A percentile compares a stretch with the other conserved stretches of the same genome.
phyloP scores from a whole-genome alignment of 2,888 invertebrate genomes.

The Uropetala carovei region DNA sequence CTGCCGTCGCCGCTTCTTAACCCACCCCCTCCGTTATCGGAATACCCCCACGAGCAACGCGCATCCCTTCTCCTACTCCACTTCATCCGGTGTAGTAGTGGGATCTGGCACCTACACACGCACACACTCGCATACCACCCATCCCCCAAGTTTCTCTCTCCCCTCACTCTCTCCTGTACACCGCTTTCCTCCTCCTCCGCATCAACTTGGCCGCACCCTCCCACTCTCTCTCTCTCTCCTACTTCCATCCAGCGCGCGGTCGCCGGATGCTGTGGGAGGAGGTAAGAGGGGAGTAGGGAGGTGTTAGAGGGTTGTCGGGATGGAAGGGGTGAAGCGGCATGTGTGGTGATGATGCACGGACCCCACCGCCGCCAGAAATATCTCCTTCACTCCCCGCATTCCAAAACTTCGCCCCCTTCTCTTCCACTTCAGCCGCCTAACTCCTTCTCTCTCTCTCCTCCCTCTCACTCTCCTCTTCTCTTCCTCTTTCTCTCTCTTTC shows the following conservation, averaged over 20 bases:
- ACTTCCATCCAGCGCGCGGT: neutral
- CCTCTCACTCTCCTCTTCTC: conserved; percentile 39
- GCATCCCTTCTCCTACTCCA: neutral
- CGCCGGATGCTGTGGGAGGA: conserved; percentile 64
- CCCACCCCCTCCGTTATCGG: neutral
- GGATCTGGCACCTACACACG: conserved; percentile 65
- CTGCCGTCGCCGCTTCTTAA: neutral
- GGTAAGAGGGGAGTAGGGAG: neutral
- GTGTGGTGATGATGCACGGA: conserved; percentile 46
- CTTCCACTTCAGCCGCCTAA: neutral
- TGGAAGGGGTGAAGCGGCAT: conserved; percentile 48
- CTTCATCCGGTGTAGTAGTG: neutral
- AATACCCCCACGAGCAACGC: neutral
- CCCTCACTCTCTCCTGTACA: neutral
- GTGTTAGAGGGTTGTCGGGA: conserved; percentile 14
- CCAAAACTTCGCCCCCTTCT: neutral
- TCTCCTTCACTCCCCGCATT: conserved; percentile 36
- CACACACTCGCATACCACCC: conserved; percentile 65
- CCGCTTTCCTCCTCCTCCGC: conserved; percentile 53
- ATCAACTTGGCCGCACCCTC: conserved; percentile 44
- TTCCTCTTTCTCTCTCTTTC: conserved; percentile 29
- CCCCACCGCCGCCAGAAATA: conserved; percentile 51
- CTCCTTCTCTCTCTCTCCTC: neutral
- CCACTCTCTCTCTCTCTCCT: conserved; percentile 48
- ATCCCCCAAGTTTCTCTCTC: conserved; percentile 65